A percentile compares a stretch with the other conserved stretches of the same genome.
Conservation (phyloP, 2,113 vertebrate species). For the Mohoua ochrocephala region DNA sequence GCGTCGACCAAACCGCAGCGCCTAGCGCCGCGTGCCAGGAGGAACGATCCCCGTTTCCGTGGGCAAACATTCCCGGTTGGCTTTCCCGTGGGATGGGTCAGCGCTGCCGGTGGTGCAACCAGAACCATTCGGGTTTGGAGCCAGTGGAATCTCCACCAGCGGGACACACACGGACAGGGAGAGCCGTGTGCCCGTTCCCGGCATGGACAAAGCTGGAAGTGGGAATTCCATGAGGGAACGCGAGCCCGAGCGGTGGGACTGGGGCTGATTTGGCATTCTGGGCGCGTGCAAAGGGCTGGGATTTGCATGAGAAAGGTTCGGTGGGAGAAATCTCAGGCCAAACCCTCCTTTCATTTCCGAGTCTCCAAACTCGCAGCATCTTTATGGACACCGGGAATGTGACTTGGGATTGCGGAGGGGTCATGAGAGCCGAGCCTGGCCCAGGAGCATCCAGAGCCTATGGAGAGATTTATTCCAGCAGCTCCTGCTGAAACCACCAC, state of each 20-base stretch:
- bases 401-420: background rate
- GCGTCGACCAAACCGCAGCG: no score
- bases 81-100: background rate
- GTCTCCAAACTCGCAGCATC: background rate
- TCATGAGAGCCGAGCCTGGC: background rate
- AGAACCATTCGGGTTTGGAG: background rate
- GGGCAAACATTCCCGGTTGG: background rate
- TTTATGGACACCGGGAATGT: rapidly evolving
- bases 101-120: background rate
- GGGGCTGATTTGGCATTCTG: background rate
- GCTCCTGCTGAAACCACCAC: background rate
- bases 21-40: background rate
- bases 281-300: background rate
- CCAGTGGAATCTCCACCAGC: rapidly evolving
- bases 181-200: rapidly evolving
- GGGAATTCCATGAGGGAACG: background rate
- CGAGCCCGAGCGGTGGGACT: background rate
- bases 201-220: rapidly evolving
- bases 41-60: background rate
- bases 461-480: background rate
- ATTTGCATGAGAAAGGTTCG: slow-evolving; percentile 1
- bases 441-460: background rate
- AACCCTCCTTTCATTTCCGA: background rate
- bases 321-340: background rate
- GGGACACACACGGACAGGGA: background rate